phyloP scores from a whole-genome alignment of 2,888 invertebrate species.

The Slavum lentiscoides region DNA sequence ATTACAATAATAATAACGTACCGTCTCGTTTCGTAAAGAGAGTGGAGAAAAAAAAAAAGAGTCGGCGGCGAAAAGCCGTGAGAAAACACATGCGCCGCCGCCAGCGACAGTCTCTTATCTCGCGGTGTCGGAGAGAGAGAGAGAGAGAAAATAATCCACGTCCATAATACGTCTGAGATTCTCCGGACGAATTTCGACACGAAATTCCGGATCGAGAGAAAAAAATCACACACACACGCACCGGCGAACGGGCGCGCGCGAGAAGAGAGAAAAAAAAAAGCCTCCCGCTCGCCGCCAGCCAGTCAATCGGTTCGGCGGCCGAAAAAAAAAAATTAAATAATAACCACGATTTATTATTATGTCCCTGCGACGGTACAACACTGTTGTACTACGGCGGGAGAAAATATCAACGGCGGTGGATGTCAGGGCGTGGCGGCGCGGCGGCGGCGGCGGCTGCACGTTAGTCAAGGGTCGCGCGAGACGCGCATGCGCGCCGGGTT shows the following conservation, averaged over 20 bases:
- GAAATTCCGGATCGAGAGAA: neutral
- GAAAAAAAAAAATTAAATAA: neutral
- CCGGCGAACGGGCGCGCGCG: neutral
- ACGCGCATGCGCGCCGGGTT: slow-evolving; percentile 47
- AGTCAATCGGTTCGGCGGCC: neutral
- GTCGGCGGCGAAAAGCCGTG: slow-evolving; percentile 9
- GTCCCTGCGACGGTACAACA: slow-evolving; percentile 40
- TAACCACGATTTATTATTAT: slow-evolving; percentile 16
- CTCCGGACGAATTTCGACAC: neutral
- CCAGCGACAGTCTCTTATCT: too few species aligned
- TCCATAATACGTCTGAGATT: neutral
- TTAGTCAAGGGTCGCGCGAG: slow-evolving; percentile 31
- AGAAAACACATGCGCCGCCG: slow-evolving; percentile 33
- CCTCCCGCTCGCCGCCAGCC: neutral
- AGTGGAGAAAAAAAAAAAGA: too few species aligned
- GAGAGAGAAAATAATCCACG: too few species aligned
- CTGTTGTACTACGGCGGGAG: slow-evolving; percentile 3
- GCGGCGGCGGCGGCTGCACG: slow-evolving; percentile 11
- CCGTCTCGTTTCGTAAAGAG: neutral
- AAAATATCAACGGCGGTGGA: neutral
- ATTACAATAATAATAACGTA: neutral
- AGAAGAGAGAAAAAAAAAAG: neutral
- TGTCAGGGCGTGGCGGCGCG: slow-evolving; percentile 27
- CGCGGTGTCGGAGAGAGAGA: neutral
- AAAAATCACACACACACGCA: neutral